Percentiles rank a stretch among this genome's conserved stretches.
phyloP scores from a whole-genome alignment of 1,140 invertebrate species.

The Oryzaephilus surinamensis region DNA sequence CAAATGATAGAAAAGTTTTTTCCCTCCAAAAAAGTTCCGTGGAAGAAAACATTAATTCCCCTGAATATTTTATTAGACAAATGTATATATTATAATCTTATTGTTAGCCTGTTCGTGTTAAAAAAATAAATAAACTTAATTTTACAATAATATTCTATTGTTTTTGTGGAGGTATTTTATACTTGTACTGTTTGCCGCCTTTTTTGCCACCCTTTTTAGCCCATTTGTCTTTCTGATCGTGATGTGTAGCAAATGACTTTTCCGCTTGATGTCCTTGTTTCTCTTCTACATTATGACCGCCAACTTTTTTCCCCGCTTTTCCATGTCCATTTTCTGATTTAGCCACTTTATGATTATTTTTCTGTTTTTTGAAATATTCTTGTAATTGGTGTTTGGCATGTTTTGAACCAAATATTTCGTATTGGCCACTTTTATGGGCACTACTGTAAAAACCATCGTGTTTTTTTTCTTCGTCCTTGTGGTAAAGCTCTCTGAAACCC shows the following conservation, averaged over 20 bases:
- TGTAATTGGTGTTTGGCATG: conserved; percentile 15
- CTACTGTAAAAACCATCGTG: conserved; percentile 32
- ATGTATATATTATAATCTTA: too few relatives aligned
- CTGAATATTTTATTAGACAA: too few relatives aligned
- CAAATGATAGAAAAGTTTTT: too few relatives aligned
- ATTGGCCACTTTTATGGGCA: conserved; percentile 28
- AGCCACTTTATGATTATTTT: conserved; percentile 4
- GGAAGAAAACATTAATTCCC: too few relatives aligned
- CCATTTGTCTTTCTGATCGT: conserved; percentile 21
- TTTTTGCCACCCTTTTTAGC: conserved; percentile 24
- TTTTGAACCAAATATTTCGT: conserved; percentile 22
- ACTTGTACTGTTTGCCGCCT: conserved; percentile 19
- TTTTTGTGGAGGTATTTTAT: too few relatives aligned
- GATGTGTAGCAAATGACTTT: conserved; percentile 16
- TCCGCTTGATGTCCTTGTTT: conserved; percentile 22
- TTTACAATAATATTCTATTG: too few relatives aligned
- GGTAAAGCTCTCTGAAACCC: conserved; percentile 32
- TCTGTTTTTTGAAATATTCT: conserved; percentile 8
- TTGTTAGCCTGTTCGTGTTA: too few relatives aligned
- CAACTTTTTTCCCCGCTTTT: conserved; percentile 21
- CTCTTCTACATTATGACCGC: conserved; percentile 20
- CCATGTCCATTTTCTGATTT: conserved; percentile 2
- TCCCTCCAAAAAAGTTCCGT: too few relatives aligned
- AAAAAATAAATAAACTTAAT: too few relatives aligned
- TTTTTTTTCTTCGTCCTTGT: conserved; percentile 31